These are phyloP conservation scores for Nibea albiflora DNA, from an alignment of 2,113 vertebrate species.

Conservation along the genomic window DNA sequence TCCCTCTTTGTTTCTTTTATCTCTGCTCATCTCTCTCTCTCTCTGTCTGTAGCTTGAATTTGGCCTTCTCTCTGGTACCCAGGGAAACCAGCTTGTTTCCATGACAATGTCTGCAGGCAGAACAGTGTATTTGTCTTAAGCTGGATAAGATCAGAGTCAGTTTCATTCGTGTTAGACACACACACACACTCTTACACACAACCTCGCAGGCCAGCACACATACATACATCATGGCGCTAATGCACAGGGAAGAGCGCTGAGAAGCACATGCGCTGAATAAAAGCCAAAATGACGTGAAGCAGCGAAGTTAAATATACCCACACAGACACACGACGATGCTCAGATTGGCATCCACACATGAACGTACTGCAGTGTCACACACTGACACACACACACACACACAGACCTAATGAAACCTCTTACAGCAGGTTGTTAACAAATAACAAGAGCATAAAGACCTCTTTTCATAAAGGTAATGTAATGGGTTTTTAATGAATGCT, in stretches of 20 bases:
- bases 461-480: conserved; percentile 64
- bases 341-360: background rate
- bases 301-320: conserved; percentile 18
- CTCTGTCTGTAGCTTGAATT: conserved; percentile 59
- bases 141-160: conserved; percentile 81
- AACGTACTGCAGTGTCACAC: background rate
- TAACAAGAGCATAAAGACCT: conserved; percentile 60
- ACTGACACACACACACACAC: background rate
- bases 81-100: conserved; percentile 82
- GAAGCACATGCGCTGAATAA: background rate
- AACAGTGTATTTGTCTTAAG: conserved; percentile 82
- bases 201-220: conserved; percentile 1
- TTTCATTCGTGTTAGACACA: conserved; percentile 73
- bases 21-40: conserved; percentile 50
- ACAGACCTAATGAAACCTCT: conserved; percentile 42
- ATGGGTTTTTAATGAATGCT: conserved; percentile 72
- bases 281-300: background rate
- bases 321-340: conserved; percentile 15
- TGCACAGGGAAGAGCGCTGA: background rate
- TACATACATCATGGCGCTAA: conserved; percentile 41
- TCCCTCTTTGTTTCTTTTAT: conserved; percentile 66
- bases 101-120: conserved; percentile 83
- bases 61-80: conserved; percentile 77
- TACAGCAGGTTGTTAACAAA: conserved; percentile 64
- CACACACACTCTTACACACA: conserved; percentile 21